Evolutionary conservation across 23 tunicate species (phyloP), one percentile per base, ranked within the genome.

Genomic region (Ciona savignyi): DNA sequence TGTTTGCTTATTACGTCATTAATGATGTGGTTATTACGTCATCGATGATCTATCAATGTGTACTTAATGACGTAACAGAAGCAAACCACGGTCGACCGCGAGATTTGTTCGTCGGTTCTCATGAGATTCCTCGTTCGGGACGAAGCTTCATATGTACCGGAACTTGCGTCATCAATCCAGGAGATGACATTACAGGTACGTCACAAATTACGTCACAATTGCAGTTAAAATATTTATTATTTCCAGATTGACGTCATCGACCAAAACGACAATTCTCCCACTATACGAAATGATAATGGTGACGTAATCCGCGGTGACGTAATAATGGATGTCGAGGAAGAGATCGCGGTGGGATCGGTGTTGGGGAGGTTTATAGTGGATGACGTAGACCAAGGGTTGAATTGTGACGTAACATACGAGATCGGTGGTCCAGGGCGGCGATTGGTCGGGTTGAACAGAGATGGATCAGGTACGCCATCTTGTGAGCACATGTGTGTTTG

Each of bases 251-350:
- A 78, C 27, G 82, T 88, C 49, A 63, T 56, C 4, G 95, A 88
- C 67, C 87, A 88, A 77, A 88, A 88, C 68, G 95, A 88, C 74
- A 82, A 88, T 60, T 73, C 83, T 4, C 95, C 95, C 6, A 29
- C 25, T n/a, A n/a, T 83, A 34, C 49, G 67, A n/a, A 62, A 77
- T 2, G 31, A 42, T 20, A 34, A 74, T 30, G 82, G 35, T 78
- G 67, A 73, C 56, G 60, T 51, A 27, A 30, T 65, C 21, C 35
- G 35, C 6, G 84, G 77, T 33, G 77, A 30, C 51, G 72, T 77
- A 27, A 72, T 82, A 25, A 79, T 82, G 25, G 81, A 81, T 72
- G 66, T 88, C 68, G 76, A 70, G 22, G 95, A 88, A 68, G 95
- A 88, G 60, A 23, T 63, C 35, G 76, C 66, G 23, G 48, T 72